Percentiles rank a stretch among this genome's conserved stretches.
Evolutionary conservation across 2,888 invertebrate species (phyloP).

Genomic region (Lymantria monacha): DNA sequence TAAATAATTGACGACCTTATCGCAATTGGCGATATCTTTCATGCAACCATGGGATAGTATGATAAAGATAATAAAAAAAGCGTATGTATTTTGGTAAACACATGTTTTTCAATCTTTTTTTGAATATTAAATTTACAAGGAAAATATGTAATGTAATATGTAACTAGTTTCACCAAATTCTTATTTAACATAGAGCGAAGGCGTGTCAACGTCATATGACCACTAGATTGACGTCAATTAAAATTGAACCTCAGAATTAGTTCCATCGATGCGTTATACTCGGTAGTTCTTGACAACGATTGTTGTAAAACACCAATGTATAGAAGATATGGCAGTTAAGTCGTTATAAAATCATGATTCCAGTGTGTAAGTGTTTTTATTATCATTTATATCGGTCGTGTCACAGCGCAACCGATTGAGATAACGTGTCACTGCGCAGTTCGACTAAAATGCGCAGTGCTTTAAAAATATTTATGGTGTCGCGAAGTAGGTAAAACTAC

Average conservation of each 20-base stretch:
- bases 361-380: conserved; percentile 53
- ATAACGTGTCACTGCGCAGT: conserved; percentile 73
- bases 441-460: conserved; percentile 46
- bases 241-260: conserved; percentile 23
- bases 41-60: no score
- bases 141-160: no score
- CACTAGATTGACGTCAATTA: conserved; percentile 27
- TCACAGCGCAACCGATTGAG: conserved; percentile 60
- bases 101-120: not conserved
- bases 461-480: conserved; percentile 40
- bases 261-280: conserved; percentile 34
- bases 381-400: conserved; percentile 66
- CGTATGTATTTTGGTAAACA: not conserved
- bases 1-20: no score
- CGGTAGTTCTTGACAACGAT: conserved; percentile 6
- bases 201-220: conserved; percentile 45
- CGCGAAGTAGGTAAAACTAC: conserved; percentile 4
- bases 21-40: no score
- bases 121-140: not conserved
- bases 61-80: not conserved
- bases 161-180: conserved; percentile 8
- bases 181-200: conserved; percentile 32
- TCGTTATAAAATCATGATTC: conserved; percentile 33
- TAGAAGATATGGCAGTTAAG: conserved; percentile 21
- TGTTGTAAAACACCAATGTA: conserved; percentile 41